Base-by-base conservation (phyloP, 1,140 invertebrate genomes). In the Trachymyrmex septentrionalis region DNA sequence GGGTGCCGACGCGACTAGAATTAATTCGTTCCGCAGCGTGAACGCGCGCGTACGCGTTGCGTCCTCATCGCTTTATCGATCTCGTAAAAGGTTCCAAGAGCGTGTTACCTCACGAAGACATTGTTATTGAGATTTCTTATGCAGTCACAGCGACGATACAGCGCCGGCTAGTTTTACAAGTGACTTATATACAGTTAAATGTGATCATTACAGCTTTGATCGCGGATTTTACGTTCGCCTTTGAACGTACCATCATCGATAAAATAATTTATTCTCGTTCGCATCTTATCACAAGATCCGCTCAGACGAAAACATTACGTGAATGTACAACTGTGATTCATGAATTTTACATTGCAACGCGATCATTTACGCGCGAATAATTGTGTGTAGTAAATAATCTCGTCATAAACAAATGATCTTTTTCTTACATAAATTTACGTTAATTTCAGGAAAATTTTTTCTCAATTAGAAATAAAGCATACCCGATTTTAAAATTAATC, bases 21-120 rank as follows among this genome's bases (percentile, higher is more conserved):
- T 92, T 92, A 90, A 92, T 92, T 92, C 82, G 81, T 87, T 88
- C 78, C 66, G 53, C 87, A 61, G 86, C 53, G 75, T 80, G 90
- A 90, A 64, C 86, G 80, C 63, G 86, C 61, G 71, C 64, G 84
- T 89, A 86, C 89, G 86, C 85, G 82, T 84, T 71, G 63, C 48
- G 14, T 59, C 27, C 38, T 44, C 78, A 34, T 76, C 57, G 81
- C 82, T 71, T 91, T 92, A 92, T 92, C 88, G 76, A 72, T 57
- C 86, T 90, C 88, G 87, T 90, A 86, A 89, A 90, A 87, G 87
- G 50, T 24, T 77, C 82, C 87, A 75, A 88, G 66, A 69, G 72
- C 85, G 86, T 85, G 73, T 71, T 71, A 63, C 88, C 87, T 87
- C 86, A 87, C 85, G 61, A 80, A 91, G 76, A 86, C 73, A 63